Base-by-base conservation (phyloP, 2,888 invertebrate species). In the Agrypnus murinus region DNA sequence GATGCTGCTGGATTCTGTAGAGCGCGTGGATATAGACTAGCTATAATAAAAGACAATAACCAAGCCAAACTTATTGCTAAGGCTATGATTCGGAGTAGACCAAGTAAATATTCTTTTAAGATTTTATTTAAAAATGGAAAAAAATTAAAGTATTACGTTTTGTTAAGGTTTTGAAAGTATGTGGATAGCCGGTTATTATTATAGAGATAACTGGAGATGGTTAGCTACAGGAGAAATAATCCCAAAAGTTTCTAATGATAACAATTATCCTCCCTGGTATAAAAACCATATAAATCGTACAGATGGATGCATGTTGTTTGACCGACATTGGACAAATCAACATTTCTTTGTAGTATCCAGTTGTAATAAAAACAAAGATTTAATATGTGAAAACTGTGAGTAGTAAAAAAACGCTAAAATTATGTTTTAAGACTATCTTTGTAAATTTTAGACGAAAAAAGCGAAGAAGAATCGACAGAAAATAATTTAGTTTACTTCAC, bases 1-100 rank as follows among this genome's bases (percentile, higher is more conserved):
- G 53, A 67, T 7, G 60, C 67, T 7, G 50, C 43, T 31, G 60
- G 15, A 32, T 67, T 67, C 38, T 67, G 67, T 25, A 62, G 67
- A 50, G 38, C 12, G 0, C 38, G 14, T 6, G 60, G 67, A 0
- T 62, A 67, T 9, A 50, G 67, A 38, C 36, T 67, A 32, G 67
- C 67, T 14, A 62, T 53, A 12, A 50, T 67, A 10, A 9, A 7
- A n/a, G 43, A 12, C 12, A 50, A 60, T 0, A 31, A 38, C 7
- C 38, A 34, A 14, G 14, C n/a, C n/a, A 10, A 9, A 19, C 25
- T 57, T 17, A 12, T 65, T 10, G 36, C 34, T 0, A 60, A 19
- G n/a, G 34, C 38, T 17, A 67, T 67, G 67, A n/a, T 60, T 3
- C 36, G 32, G 32, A 67, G 50, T 14, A 36, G 67, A 46, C 66